phyloP scores from a whole-genome alignment of 2,113 vertebrate genomes.

The Mungos mungo region DNA sequence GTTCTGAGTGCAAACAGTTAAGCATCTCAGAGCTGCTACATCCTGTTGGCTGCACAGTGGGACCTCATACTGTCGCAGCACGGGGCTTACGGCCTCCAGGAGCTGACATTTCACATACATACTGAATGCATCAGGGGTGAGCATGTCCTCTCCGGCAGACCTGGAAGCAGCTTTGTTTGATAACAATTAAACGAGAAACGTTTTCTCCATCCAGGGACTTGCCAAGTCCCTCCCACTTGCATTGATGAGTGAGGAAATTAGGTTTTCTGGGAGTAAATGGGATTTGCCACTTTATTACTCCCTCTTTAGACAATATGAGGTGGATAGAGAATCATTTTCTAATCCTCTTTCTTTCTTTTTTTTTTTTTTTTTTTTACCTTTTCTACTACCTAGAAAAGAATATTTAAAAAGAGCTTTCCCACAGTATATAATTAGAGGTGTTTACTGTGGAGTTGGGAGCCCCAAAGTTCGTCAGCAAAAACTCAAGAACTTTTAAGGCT shows the following conservation, averaged over 20 bases:
- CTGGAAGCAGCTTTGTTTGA: conserved; percentile 61
- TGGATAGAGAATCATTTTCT: neutral
- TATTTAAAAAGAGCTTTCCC: neutral
- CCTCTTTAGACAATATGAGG: neutral
- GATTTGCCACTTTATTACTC: conserved; percentile 24
- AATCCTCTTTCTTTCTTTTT: neutral
- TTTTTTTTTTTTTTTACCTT: neutral
- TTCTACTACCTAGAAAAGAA: neutral
- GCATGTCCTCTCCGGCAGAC: conserved; percentile 64
- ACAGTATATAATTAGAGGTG: neutral
- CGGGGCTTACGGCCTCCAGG: conserved; percentile 66
- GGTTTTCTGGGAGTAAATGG: conserved; percentile 49
- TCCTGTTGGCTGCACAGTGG: conserved; percentile 72
- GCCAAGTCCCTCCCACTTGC: conserved; percentile 53
- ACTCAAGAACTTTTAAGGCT: neutral
- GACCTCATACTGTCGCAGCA: conserved; percentile 73
- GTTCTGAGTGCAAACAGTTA: conserved; percentile 75
- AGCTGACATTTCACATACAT: conserved; percentile 77
- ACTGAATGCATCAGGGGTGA: conserved; percentile 36
- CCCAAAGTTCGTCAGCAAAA: neutral
- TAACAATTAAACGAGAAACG: conserved; percentile 78
- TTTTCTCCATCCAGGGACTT: conserved; percentile 53
- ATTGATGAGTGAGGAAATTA: conserved; percentile 54
- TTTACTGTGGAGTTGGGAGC: neutral
- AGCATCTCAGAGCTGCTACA: conserved; percentile 68